Base-by-base conservation (phyloP, 2,888 invertebrate genomes). In the Drosophila pseudotalamancana region DNA sequence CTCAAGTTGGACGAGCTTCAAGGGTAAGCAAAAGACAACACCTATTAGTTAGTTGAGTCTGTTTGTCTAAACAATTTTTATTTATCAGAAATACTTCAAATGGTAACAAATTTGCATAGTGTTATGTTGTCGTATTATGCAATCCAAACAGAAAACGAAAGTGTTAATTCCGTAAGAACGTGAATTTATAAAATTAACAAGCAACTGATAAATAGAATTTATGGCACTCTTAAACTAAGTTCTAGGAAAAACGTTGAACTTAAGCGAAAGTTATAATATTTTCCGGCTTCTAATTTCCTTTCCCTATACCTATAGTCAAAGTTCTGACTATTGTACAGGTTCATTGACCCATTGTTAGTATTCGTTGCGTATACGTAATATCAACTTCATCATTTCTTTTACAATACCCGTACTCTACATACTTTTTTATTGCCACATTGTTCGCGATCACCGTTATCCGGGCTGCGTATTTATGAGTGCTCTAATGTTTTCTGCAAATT, bases 341-440 rank as follows among this genome's bases (percentile, higher is more conserved):
- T 82, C 80, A 77, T 65, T 82, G 81, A 85, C 68, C 79, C 23
- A 19, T 67, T 59, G 35, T 77, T 76, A 61, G 73, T 77, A 82
- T 88, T 75, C 76, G 57, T 50, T 61, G 56, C 81, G 77, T 77
- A 76, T 71, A 60, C 54, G 42, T 53, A 64, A 50, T 57, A 46
- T 3, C 19, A 43, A 55, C 34, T 56, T 76, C 76, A 86, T 82
- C 73, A 82, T 67, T 67, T 78, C 61, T 48, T 45, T 32, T 8
- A 55, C 51, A 72, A 64, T 60, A 55, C 61, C 21, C 39, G 53
- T 66, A 72, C 63, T 80, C 83, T 57, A 72, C 40, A 70, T 81
- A n/a, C n/a, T n/a, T 72, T 77, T 83, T 80, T 84, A 87, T 77
- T 37, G 49, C 45, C 48, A 14, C 63, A 56, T 72, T 79, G 54